Base-by-base conservation (phyloP, 2,113 vertebrate species). In the Ceyx cyanopectus region DNA sequence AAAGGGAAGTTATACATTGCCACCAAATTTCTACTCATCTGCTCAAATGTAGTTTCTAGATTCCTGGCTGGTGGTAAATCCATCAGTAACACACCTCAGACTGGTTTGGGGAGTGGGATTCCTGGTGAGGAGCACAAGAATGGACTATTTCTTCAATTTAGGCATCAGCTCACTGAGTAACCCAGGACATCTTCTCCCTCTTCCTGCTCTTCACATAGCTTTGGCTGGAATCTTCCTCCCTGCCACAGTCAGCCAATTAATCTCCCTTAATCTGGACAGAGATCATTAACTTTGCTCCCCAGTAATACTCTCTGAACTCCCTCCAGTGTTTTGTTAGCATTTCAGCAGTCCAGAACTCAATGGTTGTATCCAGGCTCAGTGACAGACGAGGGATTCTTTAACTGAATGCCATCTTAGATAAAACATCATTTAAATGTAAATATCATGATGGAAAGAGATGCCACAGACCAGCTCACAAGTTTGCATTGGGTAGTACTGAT, bases 371-470 rank as follows among this genome's bases (percentile, higher is more conserved):
- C 51, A 66, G 51, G 27, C 60, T 80, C 32, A 29, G 1, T 80
- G 48, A 43, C 37, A 89, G 43, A 91, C 80, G 27, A 85, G 41
- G 61, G 60, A 32, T 4, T 76, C 43, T 94, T 79, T 91, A 87
- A 67, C 63, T 51, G 51, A 66, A 60, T 57, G 84, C 85, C 86
- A 80, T 9, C 68, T 82, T 84, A 45, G 40, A 92, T 82, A 87
- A 89, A 96, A 29, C n/a, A 63, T 89, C 29, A 93, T 84, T 87
- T 90, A 82, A 82, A 87, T 93, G 51, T 94, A 94, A 93, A 87
- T 85, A 91, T 32, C 26, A 6, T 12, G 56, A 70, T 51, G 51
- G 58, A 14, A 87, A 84, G 87, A 81, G 46, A 66, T 87, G 66
- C 68, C 62, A 87, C 45, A 67, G 56, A 27, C 4, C 2, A 5